phyloP scores from a whole-genome alignment of 2,888 invertebrate species.

The Rhagonycha lutea region DNA sequence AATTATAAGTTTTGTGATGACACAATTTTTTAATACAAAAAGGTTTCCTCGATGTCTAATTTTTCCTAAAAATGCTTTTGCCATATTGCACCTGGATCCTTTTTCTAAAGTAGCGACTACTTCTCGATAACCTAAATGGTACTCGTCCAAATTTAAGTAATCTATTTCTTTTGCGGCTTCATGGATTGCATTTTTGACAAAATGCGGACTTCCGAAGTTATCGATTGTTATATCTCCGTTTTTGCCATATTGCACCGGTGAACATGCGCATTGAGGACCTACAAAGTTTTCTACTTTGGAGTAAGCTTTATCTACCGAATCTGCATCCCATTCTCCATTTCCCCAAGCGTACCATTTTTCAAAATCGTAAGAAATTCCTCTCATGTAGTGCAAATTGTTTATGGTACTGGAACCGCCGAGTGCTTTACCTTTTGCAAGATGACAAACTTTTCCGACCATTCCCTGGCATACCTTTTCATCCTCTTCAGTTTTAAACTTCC shows the following conservation, averaged over 20 bases:
- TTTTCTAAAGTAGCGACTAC: constrained; percentile 42
- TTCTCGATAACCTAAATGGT: constrained; percentile 35
- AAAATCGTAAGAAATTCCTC: constrained; percentile 73
- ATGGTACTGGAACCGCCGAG: constrained; percentile 57
- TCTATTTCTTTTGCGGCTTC: constrained; percentile 84
- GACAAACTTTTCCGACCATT: constrained; percentile 39
- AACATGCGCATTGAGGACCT: constrained; percentile 1
- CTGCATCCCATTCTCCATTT: constrained; percentile 79
- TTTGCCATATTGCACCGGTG: constrained; percentile 14
- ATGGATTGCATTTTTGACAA: constrained; percentile 27
- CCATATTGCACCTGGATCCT: constrained; percentile 50
- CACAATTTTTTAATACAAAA: constrained; percentile 60
- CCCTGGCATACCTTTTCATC: constrained; percentile 41
- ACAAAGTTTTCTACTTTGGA: constrained; percentile 68
- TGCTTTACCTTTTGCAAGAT: constrained; percentile 57
- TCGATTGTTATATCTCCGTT: constrained; percentile 27
- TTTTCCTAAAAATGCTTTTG: constrained; percentile 54
- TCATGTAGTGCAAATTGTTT: constrained; percentile 55
- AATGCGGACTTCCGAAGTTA: constrained; percentile 11
- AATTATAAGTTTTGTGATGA: constrained; percentile 45
- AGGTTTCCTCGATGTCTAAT: constrained; percentile 60
- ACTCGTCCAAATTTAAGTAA: constrained; percentile 65
- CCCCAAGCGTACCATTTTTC: constrained; percentile 82
- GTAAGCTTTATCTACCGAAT: constrained; percentile 74
- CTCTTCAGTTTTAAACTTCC: constrained; percentile 40